Conservation (phyloP, 2,797 vertebrate genomes). For the Hippopotamyrus pictus region DNA sequence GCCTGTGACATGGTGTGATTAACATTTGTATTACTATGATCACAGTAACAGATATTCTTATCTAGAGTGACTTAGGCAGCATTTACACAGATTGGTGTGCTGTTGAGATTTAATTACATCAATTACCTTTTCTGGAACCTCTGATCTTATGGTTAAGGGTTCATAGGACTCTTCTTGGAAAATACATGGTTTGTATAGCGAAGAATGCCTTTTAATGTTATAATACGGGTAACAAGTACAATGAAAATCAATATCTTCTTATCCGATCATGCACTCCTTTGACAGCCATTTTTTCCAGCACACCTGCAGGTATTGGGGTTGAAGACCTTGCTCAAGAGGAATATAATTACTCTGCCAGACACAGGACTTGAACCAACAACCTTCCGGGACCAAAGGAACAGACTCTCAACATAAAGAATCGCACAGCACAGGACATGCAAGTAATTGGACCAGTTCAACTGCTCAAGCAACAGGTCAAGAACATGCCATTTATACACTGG, state of each 20-base stretch:
- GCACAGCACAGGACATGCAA: not conserved
- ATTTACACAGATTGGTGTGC: not conserved
- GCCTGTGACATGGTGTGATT: not conserved
- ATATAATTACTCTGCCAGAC: not conserved
- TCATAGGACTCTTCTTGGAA: not conserved
- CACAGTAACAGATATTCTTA: not conserved
- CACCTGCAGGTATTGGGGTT: not conserved
- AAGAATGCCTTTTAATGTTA: not conserved
- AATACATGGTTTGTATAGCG: not conserved
- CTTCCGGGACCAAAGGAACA: not conserved
- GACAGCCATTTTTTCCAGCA: not conserved
- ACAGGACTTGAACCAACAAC: not conserved
- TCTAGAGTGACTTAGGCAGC: not conserved
- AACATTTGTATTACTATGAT: not conserved
- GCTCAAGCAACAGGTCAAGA: not conserved
- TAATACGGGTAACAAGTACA: not conserved
- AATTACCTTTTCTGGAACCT: not conserved
- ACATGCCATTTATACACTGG: slow-evolving; percentile 29
- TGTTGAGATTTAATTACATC: not conserved
- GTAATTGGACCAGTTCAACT: not conserved
- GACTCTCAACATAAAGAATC: not conserved
- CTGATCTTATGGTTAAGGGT: not conserved
- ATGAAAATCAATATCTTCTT: not conserved
- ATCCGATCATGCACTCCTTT: not conserved
- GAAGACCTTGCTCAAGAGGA: not conserved